These are phyloP conservation scores for Nomada fabriciana DNA, from an alignment of 2,888 invertebrate species.

Conservation along the genomic window DNA sequence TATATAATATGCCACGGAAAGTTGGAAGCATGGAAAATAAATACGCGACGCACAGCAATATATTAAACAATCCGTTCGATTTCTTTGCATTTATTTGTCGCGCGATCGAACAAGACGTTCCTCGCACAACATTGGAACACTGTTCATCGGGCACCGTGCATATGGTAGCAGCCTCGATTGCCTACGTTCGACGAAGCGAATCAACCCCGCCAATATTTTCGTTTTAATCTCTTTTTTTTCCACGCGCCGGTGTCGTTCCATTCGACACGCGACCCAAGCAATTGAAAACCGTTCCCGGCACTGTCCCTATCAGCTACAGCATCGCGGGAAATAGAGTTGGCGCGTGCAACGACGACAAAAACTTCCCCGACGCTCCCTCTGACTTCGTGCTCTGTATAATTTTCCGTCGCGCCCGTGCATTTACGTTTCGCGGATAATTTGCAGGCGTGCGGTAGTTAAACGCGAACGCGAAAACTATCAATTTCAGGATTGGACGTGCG, in stretches of 20 bases:
- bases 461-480: neutral
- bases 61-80: neutral
- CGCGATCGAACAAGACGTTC: neutral
- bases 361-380: constrained; percentile 8
- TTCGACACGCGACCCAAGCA: constrained; percentile 58
- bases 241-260: constrained; percentile 37
- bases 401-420: constrained; percentile 25
- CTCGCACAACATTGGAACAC: constrained; percentile 5
- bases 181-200: constrained; percentile 43
- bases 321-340: constrained; percentile 10
- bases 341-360: constrained; percentile 21
- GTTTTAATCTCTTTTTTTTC: constrained; percentile 49
- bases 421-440: constrained; percentile 43
- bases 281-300: constrained; percentile 53
- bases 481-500: constrained; percentile 9
- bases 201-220: constrained; percentile 29
- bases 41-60: too few relatives aligned
- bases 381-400: constrained; percentile 38
- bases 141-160: constrained; percentile 49
- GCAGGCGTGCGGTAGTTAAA: constrained; percentile 8
- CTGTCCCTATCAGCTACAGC: constrained; percentile 33
- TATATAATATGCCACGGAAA: too few relatives aligned
- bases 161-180: constrained; percentile 50
- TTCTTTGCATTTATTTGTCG: neutral
- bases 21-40: too few relatives aligned